Percentiles rank a stretch among this genome's conserved stretches.
Conservation (phyloP, 2,888 invertebrate genomes). For the Drosophila leonis region DNA sequence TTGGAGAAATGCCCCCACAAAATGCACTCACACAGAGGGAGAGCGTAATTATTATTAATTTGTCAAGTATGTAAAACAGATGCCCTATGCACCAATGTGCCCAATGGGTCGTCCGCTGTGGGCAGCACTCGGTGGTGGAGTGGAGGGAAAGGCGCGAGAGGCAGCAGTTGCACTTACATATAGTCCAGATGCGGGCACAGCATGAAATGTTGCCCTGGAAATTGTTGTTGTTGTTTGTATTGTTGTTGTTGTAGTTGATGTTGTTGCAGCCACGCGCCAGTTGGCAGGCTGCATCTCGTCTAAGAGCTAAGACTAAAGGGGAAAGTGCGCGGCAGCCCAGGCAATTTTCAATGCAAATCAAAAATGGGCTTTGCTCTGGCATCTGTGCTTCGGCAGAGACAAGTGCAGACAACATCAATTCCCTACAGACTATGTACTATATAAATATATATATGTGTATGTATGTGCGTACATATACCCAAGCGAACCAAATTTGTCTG, state of each 20-base stretch:
- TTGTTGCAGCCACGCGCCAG: constrained; percentile 53
- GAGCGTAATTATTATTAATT: constrained; percentile 78
- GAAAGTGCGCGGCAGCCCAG: constrained; percentile 26
- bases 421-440: constrained; percentile 51
- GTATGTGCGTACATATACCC: constrained; percentile 18
- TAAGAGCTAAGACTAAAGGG: constrained; percentile 4
- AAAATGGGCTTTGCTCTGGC: constrained; percentile 52
- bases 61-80: constrained; percentile 81
- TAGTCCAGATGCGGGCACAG: constrained; percentile 48
- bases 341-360: constrained; percentile 69
- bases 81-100: constrained; percentile 57
- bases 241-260: not conserved
- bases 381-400: constrained; percentile 36
- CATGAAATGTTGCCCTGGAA: constrained; percentile 37
- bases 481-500: constrained; percentile 42
- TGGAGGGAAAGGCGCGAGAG: not conserved
- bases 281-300: constrained; percentile 15
- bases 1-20: constrained; percentile 31
- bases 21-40: constrained; percentile 40
- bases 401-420: constrained; percentile 69
- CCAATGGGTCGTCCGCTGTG: constrained; percentile 27
- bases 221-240: constrained; percentile 4
- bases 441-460: constrained; percentile 12
- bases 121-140: not conserved
- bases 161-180: constrained; percentile 44